A percentile compares a stretch with the other conserved stretches of the same genome.
Conservation (phyloP, 1,140 invertebrate species). For the Heliconius hewitsoni region DNA sequence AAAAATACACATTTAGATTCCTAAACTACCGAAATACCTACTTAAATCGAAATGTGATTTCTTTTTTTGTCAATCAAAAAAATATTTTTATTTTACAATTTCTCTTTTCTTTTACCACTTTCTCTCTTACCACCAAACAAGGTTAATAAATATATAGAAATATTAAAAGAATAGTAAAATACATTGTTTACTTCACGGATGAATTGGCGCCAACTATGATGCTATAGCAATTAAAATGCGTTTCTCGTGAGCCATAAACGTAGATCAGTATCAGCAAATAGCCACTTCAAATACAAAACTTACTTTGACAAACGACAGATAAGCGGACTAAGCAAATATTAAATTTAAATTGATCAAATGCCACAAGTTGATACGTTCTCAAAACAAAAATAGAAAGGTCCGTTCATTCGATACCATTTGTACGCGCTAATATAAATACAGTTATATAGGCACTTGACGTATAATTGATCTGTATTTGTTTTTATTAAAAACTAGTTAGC, state of each 20-base stretch:
- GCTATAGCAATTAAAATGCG: conserved; percentile 17
- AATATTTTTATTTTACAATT: no score
- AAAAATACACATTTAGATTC: not conserved
- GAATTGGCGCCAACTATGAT: conserved; percentile 8
- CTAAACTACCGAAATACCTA: not conserved
- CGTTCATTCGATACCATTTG: not conserved
- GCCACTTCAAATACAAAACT: not conserved
- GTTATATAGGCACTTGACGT: conserved; percentile 35
- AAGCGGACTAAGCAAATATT: not conserved
- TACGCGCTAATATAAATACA: conserved; percentile 31
- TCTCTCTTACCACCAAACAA: no score
- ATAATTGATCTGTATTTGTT: conserved; percentile 46
- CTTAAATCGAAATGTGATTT: not conserved
- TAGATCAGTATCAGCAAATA: not conserved
- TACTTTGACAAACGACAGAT: conserved; percentile 1
- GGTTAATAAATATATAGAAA: not conserved
- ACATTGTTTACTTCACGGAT: conserved; percentile 18
- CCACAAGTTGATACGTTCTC: not conserved
- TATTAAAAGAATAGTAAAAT: not conserved
- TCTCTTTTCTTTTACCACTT: no score
- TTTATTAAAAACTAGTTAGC: conserved; percentile 45
- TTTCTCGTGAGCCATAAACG: conserved; percentile 1
- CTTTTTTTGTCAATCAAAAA: not conserved
- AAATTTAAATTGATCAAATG: conserved; percentile 15
- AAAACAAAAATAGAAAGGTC: conserved; percentile 1